Conservation (phyloP, 1,140 invertebrate genomes). For the Tetramorium simillimum region DNA sequence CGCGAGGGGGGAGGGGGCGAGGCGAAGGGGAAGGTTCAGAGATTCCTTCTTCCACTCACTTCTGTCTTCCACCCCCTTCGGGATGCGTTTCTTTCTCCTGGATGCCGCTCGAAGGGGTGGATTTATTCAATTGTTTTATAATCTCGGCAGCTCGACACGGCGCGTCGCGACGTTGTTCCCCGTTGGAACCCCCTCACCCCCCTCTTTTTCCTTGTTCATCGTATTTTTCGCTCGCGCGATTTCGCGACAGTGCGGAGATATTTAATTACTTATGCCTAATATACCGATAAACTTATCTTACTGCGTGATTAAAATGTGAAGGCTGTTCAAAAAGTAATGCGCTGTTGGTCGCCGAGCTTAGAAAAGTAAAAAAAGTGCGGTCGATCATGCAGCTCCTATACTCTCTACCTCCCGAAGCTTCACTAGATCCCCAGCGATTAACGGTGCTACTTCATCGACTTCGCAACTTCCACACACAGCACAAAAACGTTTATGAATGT, state of each 20-base stretch:
- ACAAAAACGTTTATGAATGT: no score
- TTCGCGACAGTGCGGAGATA: not conserved
- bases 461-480: no score
- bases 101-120: not conserved
- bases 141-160: slow-evolving; percentile 57
- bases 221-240: slow-evolving; percentile 1
- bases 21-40: slow-evolving; percentile 22
- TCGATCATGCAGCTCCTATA: no score
- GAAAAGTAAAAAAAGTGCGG: no score
- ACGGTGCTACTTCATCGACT: no score
- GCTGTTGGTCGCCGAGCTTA: no score
- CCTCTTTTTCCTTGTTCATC: not conserved
- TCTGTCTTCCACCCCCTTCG: slow-evolving; percentile 3
- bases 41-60: slow-evolving; percentile 53
- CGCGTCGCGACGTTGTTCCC: slow-evolving; percentile 1
- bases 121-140: slow-evolving; percentile 72
- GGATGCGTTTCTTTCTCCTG: slow-evolving; percentile 11
- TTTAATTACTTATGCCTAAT: slow-evolving; percentile 46
- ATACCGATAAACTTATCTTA: not conserved
- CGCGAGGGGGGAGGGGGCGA: not conserved
- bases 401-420: no score
- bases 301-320: not conserved
- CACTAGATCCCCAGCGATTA: no score
- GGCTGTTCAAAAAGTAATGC: no score
- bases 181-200: not conserved